Evolutionary conservation across 2,113 vertebrate species (phyloP).

Genomic region (Embiotoca jacksoni): DNA sequence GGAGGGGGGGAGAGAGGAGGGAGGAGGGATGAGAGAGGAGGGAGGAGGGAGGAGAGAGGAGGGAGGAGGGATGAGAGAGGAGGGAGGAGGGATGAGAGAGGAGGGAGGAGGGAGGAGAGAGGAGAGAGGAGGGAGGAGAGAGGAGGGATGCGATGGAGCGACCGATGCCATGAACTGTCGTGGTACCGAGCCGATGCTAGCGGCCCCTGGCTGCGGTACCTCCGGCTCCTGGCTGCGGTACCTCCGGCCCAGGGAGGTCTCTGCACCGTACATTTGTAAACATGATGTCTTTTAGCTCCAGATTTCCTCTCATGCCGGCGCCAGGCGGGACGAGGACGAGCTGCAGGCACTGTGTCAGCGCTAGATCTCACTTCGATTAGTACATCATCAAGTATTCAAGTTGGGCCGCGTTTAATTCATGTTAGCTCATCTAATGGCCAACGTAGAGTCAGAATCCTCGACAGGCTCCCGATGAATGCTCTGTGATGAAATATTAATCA

Average conservation of each 20-base stretch:
- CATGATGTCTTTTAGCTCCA: constrained; percentile 66
- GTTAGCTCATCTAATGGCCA: constrained; percentile 90
- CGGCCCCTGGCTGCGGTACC: neutral
- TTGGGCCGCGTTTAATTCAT: constrained; percentile 88
- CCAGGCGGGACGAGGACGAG: constrained; percentile 36
- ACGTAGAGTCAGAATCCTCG: constrained; percentile 91
- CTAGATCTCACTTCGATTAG: constrained; percentile 73
- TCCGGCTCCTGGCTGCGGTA: no score
- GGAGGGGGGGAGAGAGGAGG: neutral
- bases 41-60: neutral
- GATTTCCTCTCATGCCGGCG: constrained; percentile 51
- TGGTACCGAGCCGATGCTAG: neutral
- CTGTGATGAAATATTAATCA: constrained; percentile 99
- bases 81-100: constrained; percentile 16
- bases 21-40: constrained; percentile 1
- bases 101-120: neutral
- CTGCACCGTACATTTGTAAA: constrained; percentile 67
- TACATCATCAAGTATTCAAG: constrained; percentile 92
- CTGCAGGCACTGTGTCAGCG: constrained; percentile 35
- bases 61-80: constrained; percentile 6
- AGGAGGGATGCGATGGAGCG: neutral
- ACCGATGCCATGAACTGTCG: constrained; percentile 22
- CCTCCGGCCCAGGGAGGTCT: constrained; percentile 32
- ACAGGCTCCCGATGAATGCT: constrained; percentile 94
- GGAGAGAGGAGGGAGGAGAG: constrained; percentile 13